A percentile compares a stretch with the other conserved stretches of the same genome.
These are phyloP conservation scores for Zelleria hepariella DNA, from an alignment of 2,888 invertebrate genomes.

Conservation along the genomic window DNA sequence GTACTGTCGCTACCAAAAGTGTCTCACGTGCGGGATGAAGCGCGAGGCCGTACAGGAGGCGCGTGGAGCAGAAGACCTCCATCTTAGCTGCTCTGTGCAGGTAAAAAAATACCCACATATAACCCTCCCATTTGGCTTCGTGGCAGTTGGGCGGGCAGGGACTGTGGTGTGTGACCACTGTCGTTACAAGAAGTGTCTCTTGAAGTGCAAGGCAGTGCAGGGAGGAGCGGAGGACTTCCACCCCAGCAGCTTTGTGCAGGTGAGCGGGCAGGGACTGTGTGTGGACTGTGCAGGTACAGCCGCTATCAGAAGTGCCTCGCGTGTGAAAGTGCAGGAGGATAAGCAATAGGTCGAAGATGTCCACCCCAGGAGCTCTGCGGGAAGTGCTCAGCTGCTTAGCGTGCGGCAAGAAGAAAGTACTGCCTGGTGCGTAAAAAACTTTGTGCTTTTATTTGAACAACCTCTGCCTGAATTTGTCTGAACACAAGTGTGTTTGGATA, in stretches of 20 bases:
- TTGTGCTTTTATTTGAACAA: too few species aligned
- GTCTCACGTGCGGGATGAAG: slow-evolving; percentile 97
- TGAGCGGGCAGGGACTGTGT: slow-evolving; percentile 94
- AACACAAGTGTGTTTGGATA: too few species aligned
- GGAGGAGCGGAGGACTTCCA: slow-evolving; percentile 73
- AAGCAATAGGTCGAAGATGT: slow-evolving; percentile 78
- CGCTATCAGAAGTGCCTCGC: slow-evolving; percentile 97
- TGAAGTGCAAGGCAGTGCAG: slow-evolving; percentile 97
- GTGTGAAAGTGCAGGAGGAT: slow-evolving; percentile 96
- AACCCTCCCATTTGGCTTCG: neutral
- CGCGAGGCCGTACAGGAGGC: slow-evolving; percentile 95
- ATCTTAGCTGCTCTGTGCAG: slow-evolving; percentile 82
- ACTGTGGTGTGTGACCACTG: slow-evolving; percentile 99
- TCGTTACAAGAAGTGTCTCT: slow-evolving; percentile 96
- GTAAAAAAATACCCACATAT: slow-evolving; percentile 56
- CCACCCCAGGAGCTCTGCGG: slow-evolving; percentile 78
- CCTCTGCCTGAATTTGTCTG: too few species aligned
- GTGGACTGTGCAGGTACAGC: slow-evolving; percentile 98
- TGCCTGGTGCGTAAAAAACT: too few species aligned
- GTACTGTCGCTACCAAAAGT: slow-evolving; percentile 98
- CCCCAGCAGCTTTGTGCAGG: slow-evolving; percentile 83
- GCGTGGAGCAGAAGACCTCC: slow-evolving; percentile 66
- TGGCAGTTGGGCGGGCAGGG: too few species aligned
- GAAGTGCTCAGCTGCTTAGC: too few species aligned
- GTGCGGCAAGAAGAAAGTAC: too few species aligned